Percentiles rank a stretch among this genome's conserved stretches.
Conservation (phyloP, 2,888 invertebrate genomes). For the Dicycla oo region DNA sequence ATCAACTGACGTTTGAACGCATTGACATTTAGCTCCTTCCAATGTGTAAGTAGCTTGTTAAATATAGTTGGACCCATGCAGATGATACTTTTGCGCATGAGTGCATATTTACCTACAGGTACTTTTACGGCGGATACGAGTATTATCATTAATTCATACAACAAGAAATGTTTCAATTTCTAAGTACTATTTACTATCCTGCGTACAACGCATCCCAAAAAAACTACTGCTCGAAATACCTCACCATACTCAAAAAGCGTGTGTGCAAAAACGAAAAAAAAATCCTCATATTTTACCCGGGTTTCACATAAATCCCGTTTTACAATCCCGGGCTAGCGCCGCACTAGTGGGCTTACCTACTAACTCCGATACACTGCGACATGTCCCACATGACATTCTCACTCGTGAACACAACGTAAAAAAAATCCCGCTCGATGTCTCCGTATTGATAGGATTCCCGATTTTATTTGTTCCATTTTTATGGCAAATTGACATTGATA, state of each 20-base stretch:
- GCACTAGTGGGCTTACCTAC: constrained; percentile 41
- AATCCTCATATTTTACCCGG: constrained; percentile 7
- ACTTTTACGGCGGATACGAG: too few relatives aligned
- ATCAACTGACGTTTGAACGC: too few relatives aligned
- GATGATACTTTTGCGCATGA: too few relatives aligned
- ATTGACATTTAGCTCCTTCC: too few relatives aligned
- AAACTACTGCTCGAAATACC: not conserved
- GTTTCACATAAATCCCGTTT: constrained; percentile 32
- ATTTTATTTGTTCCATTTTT: constrained; percentile 19
- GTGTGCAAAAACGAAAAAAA: not conserved
- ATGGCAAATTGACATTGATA: not conserved
- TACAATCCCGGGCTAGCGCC: constrained; percentile 33
- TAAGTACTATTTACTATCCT: too few relatives aligned
- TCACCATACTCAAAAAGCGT: too few relatives aligned
- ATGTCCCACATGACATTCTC: constrained; percentile 46
- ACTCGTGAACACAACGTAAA: constrained; percentile 20
- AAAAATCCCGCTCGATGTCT: constrained; percentile 30
- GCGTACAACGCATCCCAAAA: not conserved
- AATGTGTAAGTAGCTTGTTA: too few relatives aligned
- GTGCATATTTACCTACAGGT: too few relatives aligned
- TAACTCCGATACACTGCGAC: constrained; percentile 42
- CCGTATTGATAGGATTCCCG: constrained; percentile 8
- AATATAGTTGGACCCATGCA: too few relatives aligned
- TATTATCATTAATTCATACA: too few relatives aligned
- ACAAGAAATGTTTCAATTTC: too few relatives aligned